Base-by-base conservation (phyloP, 2,113 vertebrate species). In the Pomatorhinus ruficollis region DNA sequence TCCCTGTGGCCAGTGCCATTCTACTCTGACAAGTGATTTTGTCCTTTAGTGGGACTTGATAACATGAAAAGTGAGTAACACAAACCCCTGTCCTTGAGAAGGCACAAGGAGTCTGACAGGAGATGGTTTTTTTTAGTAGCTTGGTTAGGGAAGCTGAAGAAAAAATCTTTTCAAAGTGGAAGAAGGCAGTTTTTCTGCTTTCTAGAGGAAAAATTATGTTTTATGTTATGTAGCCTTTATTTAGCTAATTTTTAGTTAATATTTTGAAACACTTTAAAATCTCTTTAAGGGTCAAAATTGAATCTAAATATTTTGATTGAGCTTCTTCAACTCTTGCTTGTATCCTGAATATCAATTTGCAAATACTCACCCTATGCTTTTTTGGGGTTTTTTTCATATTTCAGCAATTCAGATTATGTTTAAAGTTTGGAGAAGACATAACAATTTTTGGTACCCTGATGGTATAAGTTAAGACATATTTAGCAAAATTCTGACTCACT, bases 41-140 rank as follows among this genome's bases (percentile, higher is more conserved):
- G 44, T 17, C 44, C 31, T 86, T 92, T 84, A 42, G 27, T 47
- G 22, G 10, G 37, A 15, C 53, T 63, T n/a, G 31, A 27, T 7
- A 69, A 49, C 27, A 33, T 13, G 40, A 24, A 63, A 15, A 85
- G 40, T 52, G 50, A 87, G 9, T 27, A 87, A 71, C 15, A 65
- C 3, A 78, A 87, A 60, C 0, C 4, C 14, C 30, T 40, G 23
- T n/a, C 56, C 35, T 78, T 75, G 49, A 82, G 78, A 78, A 52
- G 28, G 50, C 30, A 87, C 10, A 1, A 1, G 1, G 1, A 63
- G 5, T 37, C 24, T 47, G 27, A 53, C 0, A 0, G 16, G 12
- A 63, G 6, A 21, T 17, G 3, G 6, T 68, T 63, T 45, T 2
- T 19, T 87, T 87, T n/a, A 37, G 15, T 42, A 68, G 21, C 3